phyloP scores from a whole-genome alignment of 2,113 vertebrate species.

The Triplophysa tibetana region DNA sequence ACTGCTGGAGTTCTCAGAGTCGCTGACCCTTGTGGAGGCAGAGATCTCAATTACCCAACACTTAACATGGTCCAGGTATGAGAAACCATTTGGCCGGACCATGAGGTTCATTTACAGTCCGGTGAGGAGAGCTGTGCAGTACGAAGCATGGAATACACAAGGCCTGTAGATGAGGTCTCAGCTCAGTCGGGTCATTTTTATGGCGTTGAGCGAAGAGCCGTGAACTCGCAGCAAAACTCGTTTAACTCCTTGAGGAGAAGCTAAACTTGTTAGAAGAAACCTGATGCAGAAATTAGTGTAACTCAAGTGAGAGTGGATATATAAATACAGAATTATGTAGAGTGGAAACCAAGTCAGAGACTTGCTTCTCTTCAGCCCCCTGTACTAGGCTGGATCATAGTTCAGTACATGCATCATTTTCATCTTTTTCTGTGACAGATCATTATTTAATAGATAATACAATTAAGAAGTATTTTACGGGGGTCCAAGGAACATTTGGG shows the following conservation, averaged over 20 bases:
- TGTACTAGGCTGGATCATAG: too few relatives aligned
- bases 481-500: too few relatives aligned
- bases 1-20: constrained; percentile 67
- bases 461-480: too few relatives aligned
- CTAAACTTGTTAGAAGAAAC: neutral
- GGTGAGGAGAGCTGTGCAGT: constrained; percentile 60
- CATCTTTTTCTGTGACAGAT: too few relatives aligned
- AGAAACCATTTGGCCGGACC: constrained; percentile 52
- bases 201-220: constrained; percentile 9
- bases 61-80: constrained; percentile 59
- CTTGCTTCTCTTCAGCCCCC: too few relatives aligned
- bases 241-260: constrained; percentile 25
- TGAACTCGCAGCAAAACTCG: constrained; percentile 17
- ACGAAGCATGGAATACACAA: constrained; percentile 52
- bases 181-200: constrained; percentile 16
- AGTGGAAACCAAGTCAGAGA: too few relatives aligned
- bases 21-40: constrained; percentile 57
- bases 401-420: too few relatives aligned
- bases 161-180: neutral
- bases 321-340: neutral
- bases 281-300: neutral
- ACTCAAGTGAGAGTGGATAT: neutral
- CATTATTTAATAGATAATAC: too few relatives aligned
- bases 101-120: constrained; percentile 65
- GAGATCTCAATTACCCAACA: constrained; percentile 71